Percentiles rank a stretch among this genome's conserved stretches.
Evolutionary conservation across 1,140 invertebrate genomes (phyloP).

Genomic region (Drosophila rhopaloa): DNA sequence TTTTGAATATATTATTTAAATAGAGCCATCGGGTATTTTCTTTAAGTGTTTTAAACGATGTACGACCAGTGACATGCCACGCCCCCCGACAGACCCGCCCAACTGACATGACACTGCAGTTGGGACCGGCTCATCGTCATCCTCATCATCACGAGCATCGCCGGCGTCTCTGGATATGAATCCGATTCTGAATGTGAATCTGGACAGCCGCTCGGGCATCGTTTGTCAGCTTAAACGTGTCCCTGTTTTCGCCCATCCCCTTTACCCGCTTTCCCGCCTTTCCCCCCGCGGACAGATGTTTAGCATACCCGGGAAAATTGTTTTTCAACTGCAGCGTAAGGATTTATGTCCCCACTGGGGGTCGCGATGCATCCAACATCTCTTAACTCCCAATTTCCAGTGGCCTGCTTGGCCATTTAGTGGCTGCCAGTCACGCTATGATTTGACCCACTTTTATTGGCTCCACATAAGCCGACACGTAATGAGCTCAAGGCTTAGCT

Average conservation of each 20-base stretch:
- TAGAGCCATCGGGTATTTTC: conserved; percentile 4
- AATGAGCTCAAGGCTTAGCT: conserved; percentile 57
- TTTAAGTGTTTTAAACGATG: conserved; percentile 41
- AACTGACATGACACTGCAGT: conserved; percentile 49
- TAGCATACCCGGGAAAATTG: conserved; percentile 81
- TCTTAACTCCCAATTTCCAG: conserved; percentile 18
- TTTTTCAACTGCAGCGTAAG: conserved; percentile 75
- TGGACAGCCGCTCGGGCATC: conserved; percentile 64
- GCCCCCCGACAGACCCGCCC: conserved; percentile 22
- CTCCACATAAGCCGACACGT: conserved; percentile 64
- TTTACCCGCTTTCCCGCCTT: too few relatives aligned
- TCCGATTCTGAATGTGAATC: conserved; percentile 46
- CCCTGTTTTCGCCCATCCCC: conserved; percentile 10
- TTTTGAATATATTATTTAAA: too few relatives aligned
- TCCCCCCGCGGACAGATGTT: conserved; percentile 62
- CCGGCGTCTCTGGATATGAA: conserved; percentile 41
- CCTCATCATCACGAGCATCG: conserved; percentile 32
- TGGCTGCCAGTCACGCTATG: conserved; percentile 63
- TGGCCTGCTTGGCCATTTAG: conserved; percentile 67
- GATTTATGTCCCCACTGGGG: conserved; percentile 63
- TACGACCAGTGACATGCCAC: conserved; percentile 31
- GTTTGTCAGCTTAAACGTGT: conserved; percentile 75
- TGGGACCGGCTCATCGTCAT: conserved; percentile 47
- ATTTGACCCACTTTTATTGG: conserved; percentile 73
- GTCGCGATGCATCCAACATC: conserved; percentile 16